Conservation (phyloP, 37 sponge, comb jelly and placozoan genomes). For the Chondrilla cf. caribensis region DNA sequence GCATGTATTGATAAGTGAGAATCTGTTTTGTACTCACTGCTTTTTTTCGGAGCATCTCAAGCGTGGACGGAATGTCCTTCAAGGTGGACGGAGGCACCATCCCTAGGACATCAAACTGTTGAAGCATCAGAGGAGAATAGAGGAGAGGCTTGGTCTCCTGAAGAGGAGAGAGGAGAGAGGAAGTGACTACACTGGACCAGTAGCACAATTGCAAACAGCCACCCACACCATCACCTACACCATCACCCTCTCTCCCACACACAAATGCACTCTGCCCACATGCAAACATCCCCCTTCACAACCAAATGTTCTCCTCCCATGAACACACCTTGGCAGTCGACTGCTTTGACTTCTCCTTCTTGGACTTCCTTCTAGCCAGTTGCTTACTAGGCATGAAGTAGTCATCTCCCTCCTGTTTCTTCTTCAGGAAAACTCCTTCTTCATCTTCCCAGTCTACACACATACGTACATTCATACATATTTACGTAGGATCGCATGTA, state of each 20-base stretch:
- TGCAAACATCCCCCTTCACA: not conserved
- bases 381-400: not conserved
- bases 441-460: not conserved
- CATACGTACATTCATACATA: no score
- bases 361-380: not conserved
- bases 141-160: conserved; percentile 2
- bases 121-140: conserved; percentile 2
- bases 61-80: not conserved
- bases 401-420: not conserved
- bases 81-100: not conserved
- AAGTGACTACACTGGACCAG: not conserved
- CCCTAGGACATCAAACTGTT: not conserved
- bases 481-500: not conserved
- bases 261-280: not conserved
- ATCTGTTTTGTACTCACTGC: not conserved
- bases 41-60: not conserved
- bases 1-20: no score
- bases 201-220: not conserved
- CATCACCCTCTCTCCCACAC: not conserved
- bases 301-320: not conserved
- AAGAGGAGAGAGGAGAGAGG: not conserved
- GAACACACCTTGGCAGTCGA: conserved; percentile 3
- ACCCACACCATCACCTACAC: not conserved
- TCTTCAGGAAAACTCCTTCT: conserved; percentile 7
- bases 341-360: conserved; percentile 10